Percentiles rank a stretch among this genome's conserved stretches.
phyloP scores from a whole-genome alignment of 2,888 invertebrate species.

The Venusia cambrica region DNA sequence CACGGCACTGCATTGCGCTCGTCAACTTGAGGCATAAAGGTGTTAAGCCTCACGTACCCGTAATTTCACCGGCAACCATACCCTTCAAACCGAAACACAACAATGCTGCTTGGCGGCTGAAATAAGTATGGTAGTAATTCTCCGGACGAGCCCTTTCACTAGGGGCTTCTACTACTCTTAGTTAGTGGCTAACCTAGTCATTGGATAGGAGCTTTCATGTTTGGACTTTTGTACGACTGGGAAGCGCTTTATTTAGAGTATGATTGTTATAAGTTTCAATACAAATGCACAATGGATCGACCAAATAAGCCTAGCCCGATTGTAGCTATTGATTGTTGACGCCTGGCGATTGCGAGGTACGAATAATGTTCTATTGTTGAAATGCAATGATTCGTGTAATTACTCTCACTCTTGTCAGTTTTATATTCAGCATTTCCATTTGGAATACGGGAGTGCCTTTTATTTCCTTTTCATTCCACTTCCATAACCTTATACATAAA shows the following conservation, averaged over 20 bases:
- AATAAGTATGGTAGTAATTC: too few relatives aligned
- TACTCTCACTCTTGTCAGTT: constrained; percentile 32
- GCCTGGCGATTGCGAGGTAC: constrained; percentile 29
- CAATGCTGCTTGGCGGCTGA: too few relatives aligned
- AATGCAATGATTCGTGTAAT: constrained; percentile 61
- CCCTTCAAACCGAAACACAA: too few relatives aligned
- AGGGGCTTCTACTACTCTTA: too few relatives aligned
- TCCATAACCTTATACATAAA: not conserved
- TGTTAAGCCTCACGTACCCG: too few relatives aligned
- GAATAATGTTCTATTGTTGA: constrained; percentile 46
- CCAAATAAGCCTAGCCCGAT: constrained; percentile 26
- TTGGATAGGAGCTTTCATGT: too few relatives aligned
- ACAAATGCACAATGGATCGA: constrained; percentile 20
- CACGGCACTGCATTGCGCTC: too few relatives aligned
- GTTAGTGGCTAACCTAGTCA: too few relatives aligned
- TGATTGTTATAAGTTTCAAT: constrained; percentile 21
- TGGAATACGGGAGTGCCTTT: constrained; percentile 3
- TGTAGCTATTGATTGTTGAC: constrained; percentile 35
- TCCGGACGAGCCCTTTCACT: too few relatives aligned
- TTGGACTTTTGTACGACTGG: too few relatives aligned
- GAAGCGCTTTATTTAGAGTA: constrained; percentile 4
- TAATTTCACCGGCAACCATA: too few relatives aligned
- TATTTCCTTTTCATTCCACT: not conserved
- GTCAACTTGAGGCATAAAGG: too few relatives aligned
- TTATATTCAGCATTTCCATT: constrained; percentile 1